These are phyloP conservation scores for Drosophila saltans DNA, from an alignment of 1,140 invertebrate genomes.

Conservation along the genomic window DNA sequence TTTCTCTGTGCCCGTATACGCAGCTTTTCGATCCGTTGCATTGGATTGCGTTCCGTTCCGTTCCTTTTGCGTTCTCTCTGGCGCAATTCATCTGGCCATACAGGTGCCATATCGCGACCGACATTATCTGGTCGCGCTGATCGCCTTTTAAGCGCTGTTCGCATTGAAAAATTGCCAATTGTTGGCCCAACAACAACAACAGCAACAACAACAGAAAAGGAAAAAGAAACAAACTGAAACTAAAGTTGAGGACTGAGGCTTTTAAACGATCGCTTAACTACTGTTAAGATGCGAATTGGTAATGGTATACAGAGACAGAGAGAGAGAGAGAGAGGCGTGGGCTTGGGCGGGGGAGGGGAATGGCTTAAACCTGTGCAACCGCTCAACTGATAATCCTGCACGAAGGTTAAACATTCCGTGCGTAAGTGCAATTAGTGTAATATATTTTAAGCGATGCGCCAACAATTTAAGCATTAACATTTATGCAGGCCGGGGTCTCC, in stretches of 20 bases:
- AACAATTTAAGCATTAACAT: slow-evolving; percentile 51
- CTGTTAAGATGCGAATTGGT: slow-evolving; percentile 67
- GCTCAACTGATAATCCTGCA: slow-evolving; percentile 47
- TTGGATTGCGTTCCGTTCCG: slow-evolving; percentile 8
- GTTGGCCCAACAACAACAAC: slow-evolving; percentile 18
- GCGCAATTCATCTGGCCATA: slow-evolving; percentile 16
- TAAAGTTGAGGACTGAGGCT: slow-evolving; percentile 45
- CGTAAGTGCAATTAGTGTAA: slow-evolving; percentile 80
- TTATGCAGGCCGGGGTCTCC: slow-evolving; percentile 25
- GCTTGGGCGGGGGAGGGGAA: not conserved
- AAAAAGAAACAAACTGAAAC: slow-evolving; percentile 28
- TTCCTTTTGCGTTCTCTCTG: slow-evolving; percentile 6
- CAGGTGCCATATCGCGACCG: slow-evolving; percentile 48
- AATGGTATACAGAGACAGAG: slow-evolving; percentile 16
- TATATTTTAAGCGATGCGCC: slow-evolving; percentile 67
- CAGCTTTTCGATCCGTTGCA: slow-evolving; percentile 26
- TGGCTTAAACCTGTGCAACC: slow-evolving; percentile 28
- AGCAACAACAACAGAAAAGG: slow-evolving; percentile 6
- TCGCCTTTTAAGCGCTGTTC: slow-evolving; percentile 63
- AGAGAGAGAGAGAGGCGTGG: not conserved
- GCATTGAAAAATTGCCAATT: slow-evolving; percentile 75
- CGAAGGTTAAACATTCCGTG: slow-evolving; percentile 67
- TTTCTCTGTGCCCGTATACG: not conserved
- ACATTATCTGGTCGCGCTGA: slow-evolving; percentile 66
- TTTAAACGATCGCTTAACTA: slow-evolving; percentile 81